Evolutionary conservation across 2,113 vertebrate genomes (phyloP).

Genomic region (Brachyhypopomus gauderio): DNA sequence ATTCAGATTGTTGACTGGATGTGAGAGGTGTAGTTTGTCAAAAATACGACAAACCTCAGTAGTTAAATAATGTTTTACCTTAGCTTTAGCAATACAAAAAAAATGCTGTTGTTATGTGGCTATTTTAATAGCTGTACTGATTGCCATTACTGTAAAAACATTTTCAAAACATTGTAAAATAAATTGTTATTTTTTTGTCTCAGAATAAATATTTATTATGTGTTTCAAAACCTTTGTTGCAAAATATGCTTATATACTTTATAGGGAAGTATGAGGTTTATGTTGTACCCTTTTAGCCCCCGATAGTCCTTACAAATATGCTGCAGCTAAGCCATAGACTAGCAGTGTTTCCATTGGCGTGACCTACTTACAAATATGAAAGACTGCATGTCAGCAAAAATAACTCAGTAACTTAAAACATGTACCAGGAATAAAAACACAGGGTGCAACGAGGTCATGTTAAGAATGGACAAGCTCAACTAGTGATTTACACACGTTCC

Average conservation of each 20-base stretch:
- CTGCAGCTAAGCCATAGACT: background rate
- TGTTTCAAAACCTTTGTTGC: conserved; percentile 61
- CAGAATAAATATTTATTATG: conserved; percentile 76
- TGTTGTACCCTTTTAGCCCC: no score
- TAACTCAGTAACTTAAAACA: no score
- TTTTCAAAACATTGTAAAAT: conserved; percentile 67
- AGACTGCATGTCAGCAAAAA: background rate
- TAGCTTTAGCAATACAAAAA: conserved; percentile 63
- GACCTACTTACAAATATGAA: background rate
- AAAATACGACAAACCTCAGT: conserved; percentile 27
- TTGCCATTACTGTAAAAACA: conserved; percentile 63
- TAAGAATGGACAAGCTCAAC: no score
- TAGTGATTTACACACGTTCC: no score
- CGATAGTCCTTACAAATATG: background rate
- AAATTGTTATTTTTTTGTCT: conserved; percentile 70
- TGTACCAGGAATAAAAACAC: no score
- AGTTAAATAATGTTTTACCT: conserved; percentile 53
- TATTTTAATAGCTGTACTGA: conserved; percentile 61
- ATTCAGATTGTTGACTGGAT: conserved; percentile 40
- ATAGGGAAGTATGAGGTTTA: no score
- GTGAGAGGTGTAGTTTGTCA: conserved; percentile 53
- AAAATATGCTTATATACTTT: background rate
- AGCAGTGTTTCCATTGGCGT: background rate
- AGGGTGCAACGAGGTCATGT: no score
- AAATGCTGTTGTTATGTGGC: conserved; percentile 52